These are phyloP conservation scores for Baronia brevicornis DNA, from an alignment of 2,888 invertebrate species.

Conservation along the genomic window DNA sequence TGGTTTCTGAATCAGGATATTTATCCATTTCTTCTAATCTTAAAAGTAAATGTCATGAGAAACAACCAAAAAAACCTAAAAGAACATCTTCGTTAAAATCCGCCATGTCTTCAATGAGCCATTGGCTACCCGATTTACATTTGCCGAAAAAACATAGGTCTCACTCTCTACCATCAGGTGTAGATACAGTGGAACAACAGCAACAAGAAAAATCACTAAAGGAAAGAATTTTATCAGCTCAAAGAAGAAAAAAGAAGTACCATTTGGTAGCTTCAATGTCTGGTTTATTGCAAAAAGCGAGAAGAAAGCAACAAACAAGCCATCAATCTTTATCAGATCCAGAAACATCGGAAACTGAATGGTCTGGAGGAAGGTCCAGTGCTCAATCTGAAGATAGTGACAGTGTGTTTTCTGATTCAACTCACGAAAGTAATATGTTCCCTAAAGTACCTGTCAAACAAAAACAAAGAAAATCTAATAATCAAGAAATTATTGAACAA, in stretches of 20 bases:
- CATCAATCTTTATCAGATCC: slow-evolving; percentile 84
- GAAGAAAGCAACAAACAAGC: slow-evolving; percentile 77
- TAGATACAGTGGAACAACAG: slow-evolving; percentile 71
- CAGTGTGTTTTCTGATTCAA: slow-evolving; percentile 81
- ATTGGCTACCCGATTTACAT: slow-evolving; percentile 88
- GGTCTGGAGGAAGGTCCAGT: slow-evolving; percentile 77
- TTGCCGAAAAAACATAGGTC: slow-evolving; percentile 86
- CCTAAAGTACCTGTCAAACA: slow-evolving; percentile 74
- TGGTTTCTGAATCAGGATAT: slow-evolving; percentile 86
- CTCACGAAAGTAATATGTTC: slow-evolving; percentile 78
- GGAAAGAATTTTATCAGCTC: slow-evolving; percentile 63
- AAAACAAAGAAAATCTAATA: slow-evolving; percentile 62
- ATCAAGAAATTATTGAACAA: slow-evolving; percentile 68
- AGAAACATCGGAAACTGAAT: slow-evolving; percentile 85
- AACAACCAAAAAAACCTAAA: slow-evolving; percentile 79
- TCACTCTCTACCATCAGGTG: slow-evolving; percentile 86
- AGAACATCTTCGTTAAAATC: slow-evolving; percentile 84
- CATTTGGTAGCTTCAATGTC: slow-evolving; percentile 89
- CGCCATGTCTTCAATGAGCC: slow-evolving; percentile 87
- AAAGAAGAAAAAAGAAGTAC: slow-evolving; percentile 84
- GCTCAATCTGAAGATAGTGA: slow-evolving; percentile 87
- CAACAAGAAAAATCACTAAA: slow-evolving; percentile 65
- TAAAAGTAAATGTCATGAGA: slow-evolving; percentile 70
- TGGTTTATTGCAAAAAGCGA: slow-evolving; percentile 89
- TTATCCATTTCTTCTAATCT: slow-evolving; percentile 83